Conservation (phyloP, 2,113 vertebrate genomes). For the Bambusicola thoracicus region DNA sequence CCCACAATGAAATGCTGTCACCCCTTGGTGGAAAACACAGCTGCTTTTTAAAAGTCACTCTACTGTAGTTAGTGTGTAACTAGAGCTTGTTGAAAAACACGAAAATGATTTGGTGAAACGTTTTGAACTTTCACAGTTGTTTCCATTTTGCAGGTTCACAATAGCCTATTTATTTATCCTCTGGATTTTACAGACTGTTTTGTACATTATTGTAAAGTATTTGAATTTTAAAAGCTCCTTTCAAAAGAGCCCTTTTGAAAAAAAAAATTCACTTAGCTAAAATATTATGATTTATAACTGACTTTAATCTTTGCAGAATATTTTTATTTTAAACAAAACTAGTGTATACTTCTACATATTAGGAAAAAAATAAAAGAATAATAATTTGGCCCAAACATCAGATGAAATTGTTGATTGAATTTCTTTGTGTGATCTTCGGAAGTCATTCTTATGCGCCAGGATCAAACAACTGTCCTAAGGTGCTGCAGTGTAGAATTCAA, state of each 20-base stretch:
- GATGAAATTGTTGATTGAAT: not conserved
- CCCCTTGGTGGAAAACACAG: slow-evolving; percentile 40
- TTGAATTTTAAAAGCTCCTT: not conserved
- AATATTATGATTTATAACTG: not conserved
- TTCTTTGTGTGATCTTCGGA: not conserved
- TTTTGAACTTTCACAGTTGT: slow-evolving; percentile 2
- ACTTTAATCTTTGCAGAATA: not conserved
- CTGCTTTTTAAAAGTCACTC: slow-evolving; percentile 50
- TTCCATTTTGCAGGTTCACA: not conserved
- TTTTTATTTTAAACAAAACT: not conserved
- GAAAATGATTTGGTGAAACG: not conserved
- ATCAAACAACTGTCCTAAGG: not conserved
- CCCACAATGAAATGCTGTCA: slow-evolving; percentile 56
- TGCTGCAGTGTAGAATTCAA: not conserved
- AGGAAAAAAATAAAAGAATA: not conserved
- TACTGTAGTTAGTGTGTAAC: slow-evolving; percentile 41
- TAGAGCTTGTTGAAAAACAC: not conserved
- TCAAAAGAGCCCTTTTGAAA: not conserved
- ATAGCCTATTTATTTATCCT: not conserved
- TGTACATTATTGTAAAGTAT: not conserved
- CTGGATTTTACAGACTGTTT: not conserved
- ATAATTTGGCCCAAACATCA: not conserved
- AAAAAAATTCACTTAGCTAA: not conserved
- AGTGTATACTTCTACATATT: not conserved
- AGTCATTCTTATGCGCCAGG: not conserved